Evolutionary conservation across 2,113 vertebrate genomes (phyloP), one percentile per base, ranked within the genome.

Genomic region (Isichthys henryi): DNA sequence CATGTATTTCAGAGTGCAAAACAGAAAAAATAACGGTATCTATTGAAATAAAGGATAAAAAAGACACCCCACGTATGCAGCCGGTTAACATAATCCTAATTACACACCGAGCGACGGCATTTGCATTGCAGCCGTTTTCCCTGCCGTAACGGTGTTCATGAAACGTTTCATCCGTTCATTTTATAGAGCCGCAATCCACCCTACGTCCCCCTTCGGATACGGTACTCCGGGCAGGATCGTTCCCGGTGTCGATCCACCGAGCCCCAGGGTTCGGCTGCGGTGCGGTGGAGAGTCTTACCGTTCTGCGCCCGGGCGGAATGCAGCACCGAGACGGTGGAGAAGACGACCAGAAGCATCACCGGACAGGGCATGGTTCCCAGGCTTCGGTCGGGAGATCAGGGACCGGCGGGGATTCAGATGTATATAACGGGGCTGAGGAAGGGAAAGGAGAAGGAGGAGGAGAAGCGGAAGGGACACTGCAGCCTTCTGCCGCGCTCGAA

Each of bases 291-390:
- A 43, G 82, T 88, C 94, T 91, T 95, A 96, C 96, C 96, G 93
- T 92, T 95, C 90, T 96, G 93, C 27, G 95, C 94, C 23, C 93
- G 95, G 35, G 94, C 95, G 35, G 92, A 92, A 92, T 94, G 95
- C 93, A 96, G 94, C 94, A 95, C 91, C 91, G 95, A 86, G 21
- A 92, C 94, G 90, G 94, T 95, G 5, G 95, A 7, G 77, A 95
- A 91, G 91, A 90, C 91, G 93, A 91, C 80, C 87, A 92, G 39
- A 77, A 74, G 23, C 66, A 90, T 92, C 56, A 88, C 89, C 5
- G 88, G n/a, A 90, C 84, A 86, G 85, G 91, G 90, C 92, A 92
- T 92, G 50, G 86, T 92, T 90, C 52, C 19, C 35, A 11, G 87
- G 56, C 88, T 85, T 89, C 77, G 80, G 52, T 86, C 88, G 66